Evolutionary conservation across 2,113 vertebrate species (phyloP), one percentile per base, ranked within the genome.

Genomic region (Mionectes macconnelli): DNA sequence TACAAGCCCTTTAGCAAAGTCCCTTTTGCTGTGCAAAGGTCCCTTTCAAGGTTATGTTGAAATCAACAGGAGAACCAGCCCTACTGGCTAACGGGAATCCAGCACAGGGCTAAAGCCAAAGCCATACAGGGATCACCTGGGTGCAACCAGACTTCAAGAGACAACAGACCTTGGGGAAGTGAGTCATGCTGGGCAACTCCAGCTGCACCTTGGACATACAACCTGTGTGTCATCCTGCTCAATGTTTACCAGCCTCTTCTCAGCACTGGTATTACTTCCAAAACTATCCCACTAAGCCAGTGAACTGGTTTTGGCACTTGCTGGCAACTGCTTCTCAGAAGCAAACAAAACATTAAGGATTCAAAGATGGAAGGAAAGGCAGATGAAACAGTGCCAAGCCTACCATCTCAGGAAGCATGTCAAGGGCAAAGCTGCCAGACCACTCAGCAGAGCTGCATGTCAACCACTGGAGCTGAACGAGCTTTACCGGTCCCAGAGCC

Each of bases 71-170:
- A 28, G 45, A 88, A 73, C 12, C 25, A 84, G 50, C 6, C 7
- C 49, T 50, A 28, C 3, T 8, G 45, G 50, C 39, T 91, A 76
- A n/a, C 0, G 0, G 72, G 47, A 91, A 91, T 42, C 45, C 39
- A 50, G 55, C 39, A 42, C 8, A 12, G 0, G 2, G 35, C 44
- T 59, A 67, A 45, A 79, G 57, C 7, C 40, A 69, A 80, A 73
- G 23, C 30, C 15, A 7, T 9, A n/a, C 0, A 2, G 76, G 35
- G 25, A 68, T 33, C 14, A 80, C 12, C 8, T 0, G 6, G 1
- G 8, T 78, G n/a, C 64, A 94, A 31, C 30, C 12, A 69, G 37
- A 52, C 53, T 40, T 42, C 14, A 62, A 22, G 33, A 66, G 64
- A 56, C 30, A 14, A 39, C 1, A 69, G 47, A 50, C 3, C 22